Evolutionary conservation across 2,888 invertebrate species (phyloP), one percentile per base, ranked within the genome.

Genomic region (Galeruca laticollis): DNA sequence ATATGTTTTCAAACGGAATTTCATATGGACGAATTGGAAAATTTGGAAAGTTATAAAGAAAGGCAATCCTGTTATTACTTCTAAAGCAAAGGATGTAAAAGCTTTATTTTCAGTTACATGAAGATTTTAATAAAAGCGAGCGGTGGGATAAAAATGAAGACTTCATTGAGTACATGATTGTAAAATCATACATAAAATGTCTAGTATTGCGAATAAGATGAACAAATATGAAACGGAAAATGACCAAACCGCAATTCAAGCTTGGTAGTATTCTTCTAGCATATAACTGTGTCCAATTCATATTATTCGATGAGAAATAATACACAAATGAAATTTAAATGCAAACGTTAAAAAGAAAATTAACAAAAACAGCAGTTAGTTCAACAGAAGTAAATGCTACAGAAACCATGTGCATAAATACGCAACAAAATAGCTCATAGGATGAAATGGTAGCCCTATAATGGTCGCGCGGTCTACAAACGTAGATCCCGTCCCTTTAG

Each of bases 21-120:
- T 54, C 54, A 26, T n/a, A 26, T 31, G 26, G 33, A 31, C 54
- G 13, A 31, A 54, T 54, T 54, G 54, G n/a, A 54, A 54, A 54
- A 31, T 33, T n/a, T 8, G 31, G 6, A 15, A 31, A 31, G 21
- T 31, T 6, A 54, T 54, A 31, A 51, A 31, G 51, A 54, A 54
- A 31, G n/a, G 54, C 26, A 31, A 54, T 54, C 26, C 5, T n/a
- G 26, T 21, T 20, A 51, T 21, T 13, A 51, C 11, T 6, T 21
- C 18, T 51, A 2, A 10, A 6, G 43, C 26, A 26, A 43, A 15
- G 43, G 13, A 21, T 51, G 11, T 51, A 51, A 10, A 11, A 51
- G 51, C 10, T 51, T 51, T 51, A 51, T 51, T 21, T 51, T 51
- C 13, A 21, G 51, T 51, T 10, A 51, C 11, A 51, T 51, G 4